Base-by-base conservation (phyloP, 2,888 invertebrate genomes). In the Ectemnius lituratus region DNA sequence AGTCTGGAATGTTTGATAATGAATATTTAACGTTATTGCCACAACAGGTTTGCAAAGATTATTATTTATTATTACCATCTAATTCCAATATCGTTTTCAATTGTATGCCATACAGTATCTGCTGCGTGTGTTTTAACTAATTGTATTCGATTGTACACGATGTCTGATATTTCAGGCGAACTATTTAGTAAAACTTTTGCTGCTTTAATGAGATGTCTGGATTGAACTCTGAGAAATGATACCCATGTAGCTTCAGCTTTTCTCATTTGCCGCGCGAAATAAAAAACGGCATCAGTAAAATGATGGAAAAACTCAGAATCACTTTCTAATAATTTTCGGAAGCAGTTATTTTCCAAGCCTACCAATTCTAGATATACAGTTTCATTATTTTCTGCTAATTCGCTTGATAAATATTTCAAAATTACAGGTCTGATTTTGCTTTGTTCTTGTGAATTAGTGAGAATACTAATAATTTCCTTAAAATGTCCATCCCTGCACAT, bases 1-100 rank as follows among this genome's bases (percentile, higher is more conserved):
- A 99, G 92, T 78, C 97, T 97, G 90, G 1, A 90, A 86, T 69
- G 60, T 6, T 6, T 77, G 64, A 47, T 52, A 6, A 52, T 52
- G 13, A 16, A 52, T 52, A 5, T 16, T 16, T 52, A 52, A 52
- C 13, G 16, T 14, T 52, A 16, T 13, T 52, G 16, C 8, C 2
- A 52, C 16, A 52, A 52, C 4, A 14, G n/a, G 1, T 16, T 52
- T 14, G 1, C 52, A 14, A 16, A 14, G 52, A 52, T 52, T 47
- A 52, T n/a, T 16, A 52, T 11, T 6, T 52, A 52, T 52, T 49
- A 66, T 78, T 84, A 85, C 82, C 85, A 83, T 75, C 79, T 69
- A 46, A 62, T 46, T 63, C 49, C 62, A 57, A 85, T 86, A 76
- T 88, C 85, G 58, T 75, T 84, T 66, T 88, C 86, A 64, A 91